Percentiles rank a stretch among this genome's conserved stretches.
Conservation (phyloP, 2,888 invertebrate genomes). For the Calameuta idolon region DNA sequence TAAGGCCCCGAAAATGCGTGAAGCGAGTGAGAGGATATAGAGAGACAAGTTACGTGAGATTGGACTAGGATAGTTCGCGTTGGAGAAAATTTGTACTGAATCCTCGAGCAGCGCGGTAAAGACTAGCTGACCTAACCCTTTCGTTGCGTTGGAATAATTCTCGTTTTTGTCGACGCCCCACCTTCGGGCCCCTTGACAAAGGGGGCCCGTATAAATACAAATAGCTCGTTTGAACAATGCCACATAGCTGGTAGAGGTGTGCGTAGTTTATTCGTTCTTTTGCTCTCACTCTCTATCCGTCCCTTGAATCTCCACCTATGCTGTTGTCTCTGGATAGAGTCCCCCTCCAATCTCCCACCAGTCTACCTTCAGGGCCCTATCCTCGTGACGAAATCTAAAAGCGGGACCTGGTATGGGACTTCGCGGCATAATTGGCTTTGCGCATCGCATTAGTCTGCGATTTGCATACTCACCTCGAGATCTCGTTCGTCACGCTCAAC, state of each 20-base stretch:
- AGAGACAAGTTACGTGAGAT: not conserved
- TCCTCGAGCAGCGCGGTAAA: conserved; percentile 36
- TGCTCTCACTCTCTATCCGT: not conserved
- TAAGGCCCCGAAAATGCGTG: not conserved
- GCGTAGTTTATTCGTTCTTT: not conserved
- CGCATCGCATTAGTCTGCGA: conserved; percentile 52
- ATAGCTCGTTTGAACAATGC: conserved; percentile 60
- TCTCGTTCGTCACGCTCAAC: conserved; percentile 63
- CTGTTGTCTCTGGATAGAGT: conserved; percentile 40
- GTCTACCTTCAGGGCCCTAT: conserved; percentile 29
- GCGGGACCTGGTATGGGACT: conserved; percentile 18
- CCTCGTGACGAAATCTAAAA: conserved; percentile 16
- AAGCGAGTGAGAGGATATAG: not conserved
- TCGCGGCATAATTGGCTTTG: conserved; percentile 64
- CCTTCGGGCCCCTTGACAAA: conserved; percentile 48
- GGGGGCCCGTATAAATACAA: conserved; percentile 59
- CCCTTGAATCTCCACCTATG: conserved; percentile 44
- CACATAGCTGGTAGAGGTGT: conserved; percentile 30
- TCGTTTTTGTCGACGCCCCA: conserved; percentile 39
- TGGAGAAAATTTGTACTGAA: not conserved
- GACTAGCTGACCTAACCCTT: conserved; percentile 52
- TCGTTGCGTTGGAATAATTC: conserved; percentile 39
- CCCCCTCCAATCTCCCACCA: conserved; percentile 15
- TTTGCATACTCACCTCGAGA: conserved; percentile 61
- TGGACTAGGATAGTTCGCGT: not conserved